A percentile compares a stretch with the other conserved stretches of the same genome.
Evolutionary conservation across 2,888 invertebrate species (phyloP).

Genomic region (Lobophora halterata): DNA sequence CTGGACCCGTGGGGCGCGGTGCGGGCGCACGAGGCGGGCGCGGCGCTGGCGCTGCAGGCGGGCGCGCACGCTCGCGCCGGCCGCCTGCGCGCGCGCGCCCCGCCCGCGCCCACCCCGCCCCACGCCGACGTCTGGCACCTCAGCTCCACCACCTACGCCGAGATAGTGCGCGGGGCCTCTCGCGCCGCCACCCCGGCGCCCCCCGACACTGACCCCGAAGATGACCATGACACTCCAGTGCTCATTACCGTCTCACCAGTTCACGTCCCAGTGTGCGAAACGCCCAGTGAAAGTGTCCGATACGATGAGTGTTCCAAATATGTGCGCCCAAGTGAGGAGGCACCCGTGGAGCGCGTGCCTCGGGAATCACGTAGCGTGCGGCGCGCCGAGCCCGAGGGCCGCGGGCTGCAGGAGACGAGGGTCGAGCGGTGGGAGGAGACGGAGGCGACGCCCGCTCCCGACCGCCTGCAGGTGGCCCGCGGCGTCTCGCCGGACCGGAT

Average conservation of each 20-base stretch:
- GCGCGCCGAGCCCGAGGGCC: slow-evolving; percentile 19
- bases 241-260: not conserved
- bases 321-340: slow-evolving; percentile 12
- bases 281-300: slow-evolving; percentile 64
- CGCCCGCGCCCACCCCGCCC: slow-evolving; percentile 23
- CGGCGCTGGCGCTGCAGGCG: slow-evolving; percentile 79
- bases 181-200: slow-evolving; percentile 59
- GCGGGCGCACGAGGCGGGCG: slow-evolving; percentile 81
- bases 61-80: slow-evolving; percentile 64
- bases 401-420: slow-evolving; percentile 26
- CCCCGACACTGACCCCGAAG: not conserved
- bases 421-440: slow-evolving; percentile 37
- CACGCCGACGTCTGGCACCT: slow-evolving; percentile 77
- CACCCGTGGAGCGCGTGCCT: slow-evolving; percentile 26
- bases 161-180: slow-evolving; percentile 85
- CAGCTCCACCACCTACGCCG: slow-evolving; percentile 89
- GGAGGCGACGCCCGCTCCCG: slow-evolving; percentile 26
- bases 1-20: slow-evolving; percentile 86
- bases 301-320: slow-evolving; percentile 42
- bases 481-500: slow-evolving; percentile 31
- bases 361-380: slow-evolving; percentile 19
- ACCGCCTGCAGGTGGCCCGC: too few relatives aligned
- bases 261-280: slow-evolving; percentile 44
- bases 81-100: slow-evolving; percentile 65
- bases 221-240: not conserved